These are phyloP conservation scores for Nerophis ophidion DNA, from an alignment of 2,113 vertebrate genomes.

Conservation along the genomic window DNA sequence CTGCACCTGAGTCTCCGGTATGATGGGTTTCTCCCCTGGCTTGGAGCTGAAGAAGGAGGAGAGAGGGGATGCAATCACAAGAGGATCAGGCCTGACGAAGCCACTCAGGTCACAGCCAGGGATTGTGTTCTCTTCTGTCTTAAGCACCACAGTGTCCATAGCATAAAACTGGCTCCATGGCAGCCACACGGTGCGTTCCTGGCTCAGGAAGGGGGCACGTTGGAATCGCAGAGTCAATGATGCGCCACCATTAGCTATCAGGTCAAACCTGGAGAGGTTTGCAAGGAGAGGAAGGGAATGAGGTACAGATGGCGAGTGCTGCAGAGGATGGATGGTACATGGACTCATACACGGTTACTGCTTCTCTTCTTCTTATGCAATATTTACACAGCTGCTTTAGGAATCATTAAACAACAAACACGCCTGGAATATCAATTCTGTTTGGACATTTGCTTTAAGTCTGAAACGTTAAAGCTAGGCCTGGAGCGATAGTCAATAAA, in stretches of 20 bases:
- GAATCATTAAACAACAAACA: conserved; percentile 17
- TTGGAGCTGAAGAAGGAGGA: conserved; percentile 95
- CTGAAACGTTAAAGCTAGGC: conserved; percentile 29
- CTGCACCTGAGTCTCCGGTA: conserved; percentile 96
- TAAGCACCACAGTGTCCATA: conserved; percentile 97
- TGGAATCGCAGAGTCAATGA: conserved; percentile 94
- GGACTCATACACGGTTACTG: conserved; percentile 24
- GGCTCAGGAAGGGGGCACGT: conserved; percentile 93
- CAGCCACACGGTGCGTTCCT: conserved; percentile 95
- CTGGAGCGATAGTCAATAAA: too few relatives aligned
- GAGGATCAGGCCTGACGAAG: conserved; percentile 90
- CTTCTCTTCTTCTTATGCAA: conserved; percentile 24
- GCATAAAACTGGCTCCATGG: conserved; percentile 97
- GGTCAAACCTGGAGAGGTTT: conserved; percentile 85
- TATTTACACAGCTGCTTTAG: conserved; percentile 29
- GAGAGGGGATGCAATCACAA: conserved; percentile 94
- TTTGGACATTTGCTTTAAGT: conserved; percentile 14
- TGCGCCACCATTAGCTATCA: conserved; percentile 92
- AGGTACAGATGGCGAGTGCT: conserved; percentile 50
- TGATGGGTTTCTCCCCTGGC: conserved; percentile 86
- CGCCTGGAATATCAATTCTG: conserved; percentile 40
- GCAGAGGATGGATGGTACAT: conserved; percentile 33
- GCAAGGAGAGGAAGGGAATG: conserved; percentile 55
- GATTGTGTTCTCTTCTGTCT: conserved; percentile 98
- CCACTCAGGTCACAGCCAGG: conserved; percentile 97